phyloP scores from a whole-genome alignment of 2,797 vertebrate genomes.

The Anas bernieri region DNA sequence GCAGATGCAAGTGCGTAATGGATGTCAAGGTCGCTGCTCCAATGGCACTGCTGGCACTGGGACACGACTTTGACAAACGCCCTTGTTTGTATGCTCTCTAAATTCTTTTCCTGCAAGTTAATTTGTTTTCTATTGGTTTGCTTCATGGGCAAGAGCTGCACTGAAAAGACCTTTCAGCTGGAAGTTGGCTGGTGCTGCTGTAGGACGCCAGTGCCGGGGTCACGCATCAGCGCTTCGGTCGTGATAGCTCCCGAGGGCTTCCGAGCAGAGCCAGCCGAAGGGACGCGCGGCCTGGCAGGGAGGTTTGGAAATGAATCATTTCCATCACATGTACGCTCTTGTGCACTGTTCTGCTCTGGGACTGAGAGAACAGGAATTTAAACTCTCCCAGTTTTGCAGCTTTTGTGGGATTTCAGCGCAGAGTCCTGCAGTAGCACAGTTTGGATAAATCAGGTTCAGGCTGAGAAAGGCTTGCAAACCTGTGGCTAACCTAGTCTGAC shows the following conservation, averaged over 20 bases:
- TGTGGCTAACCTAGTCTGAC: background rate
- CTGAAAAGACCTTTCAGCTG: background rate
- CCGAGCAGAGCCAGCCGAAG: background rate
- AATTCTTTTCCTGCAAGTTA: background rate
- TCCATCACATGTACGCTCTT: background rate
- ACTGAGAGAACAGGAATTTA: background rate
- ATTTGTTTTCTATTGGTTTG: background rate
- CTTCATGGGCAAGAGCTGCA: background rate
- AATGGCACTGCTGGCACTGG: background rate
- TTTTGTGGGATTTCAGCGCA: background rate
- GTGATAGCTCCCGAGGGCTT: background rate
- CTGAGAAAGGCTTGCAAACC: background rate
- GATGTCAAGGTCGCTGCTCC: background rate
- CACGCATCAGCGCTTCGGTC: rapidly evolving
- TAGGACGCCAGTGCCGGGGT: background rate
- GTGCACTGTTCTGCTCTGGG: background rate
- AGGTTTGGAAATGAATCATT: background rate
- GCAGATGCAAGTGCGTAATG: background rate
- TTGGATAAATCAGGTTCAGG: background rate
- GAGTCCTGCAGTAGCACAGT: rapidly evolving
- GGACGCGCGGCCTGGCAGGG: background rate
- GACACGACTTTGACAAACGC: background rate
- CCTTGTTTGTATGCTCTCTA: background rate
- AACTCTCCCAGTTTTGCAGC: background rate
- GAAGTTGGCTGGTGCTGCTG: background rate